These are phyloP conservation scores for Steinernema feltiae DNA, from an alignment of 1,140 invertebrate species.

Conservation along the genomic window DNA sequence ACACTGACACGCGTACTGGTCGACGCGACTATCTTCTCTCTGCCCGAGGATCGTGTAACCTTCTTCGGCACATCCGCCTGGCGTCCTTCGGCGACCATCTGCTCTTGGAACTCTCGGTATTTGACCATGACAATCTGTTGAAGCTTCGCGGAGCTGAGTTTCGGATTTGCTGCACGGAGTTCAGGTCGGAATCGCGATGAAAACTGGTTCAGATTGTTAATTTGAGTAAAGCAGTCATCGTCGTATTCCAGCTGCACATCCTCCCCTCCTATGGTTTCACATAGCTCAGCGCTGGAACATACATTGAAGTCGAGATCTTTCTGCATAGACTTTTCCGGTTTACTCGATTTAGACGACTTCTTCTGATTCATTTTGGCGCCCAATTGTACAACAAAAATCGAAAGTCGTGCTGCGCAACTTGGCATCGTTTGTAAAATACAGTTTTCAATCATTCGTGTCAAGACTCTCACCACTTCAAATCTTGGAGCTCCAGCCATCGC, in stretches of 20 bases:
- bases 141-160: slow-evolving; percentile 25
- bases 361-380: no score
- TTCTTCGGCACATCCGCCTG: slow-evolving; percentile 17
- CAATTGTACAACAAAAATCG: no score
- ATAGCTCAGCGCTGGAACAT: slow-evolving; percentile 27
- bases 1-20: slow-evolving; percentile 26
- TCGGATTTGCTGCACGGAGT: slow-evolving; percentile 29
- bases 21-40: slow-evolving; percentile 37
- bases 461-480: no score
- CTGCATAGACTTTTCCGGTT: slow-evolving; percentile 31
- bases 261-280: slow-evolving; percentile 21
- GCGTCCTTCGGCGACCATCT: slow-evolving; percentile 28
- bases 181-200: slow-evolving; percentile 20
- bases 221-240: no score
- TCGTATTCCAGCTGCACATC: slow-evolving; percentile 30
- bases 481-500: no score
- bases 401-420: no score
- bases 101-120: slow-evolving; percentile 39
- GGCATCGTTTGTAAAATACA: no score
- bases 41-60: slow-evolving; percentile 15
- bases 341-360: neutral
- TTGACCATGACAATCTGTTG: slow-evolving; percentile 32
- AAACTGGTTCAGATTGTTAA: no score
- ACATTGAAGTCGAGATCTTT: slow-evolving; percentile 27
- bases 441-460: no score